A percentile compares a stretch with the other conserved stretches of the same genome.
Conservation (phyloP, 2,113 vertebrate species). For the Larimichthys crocea region DNA sequence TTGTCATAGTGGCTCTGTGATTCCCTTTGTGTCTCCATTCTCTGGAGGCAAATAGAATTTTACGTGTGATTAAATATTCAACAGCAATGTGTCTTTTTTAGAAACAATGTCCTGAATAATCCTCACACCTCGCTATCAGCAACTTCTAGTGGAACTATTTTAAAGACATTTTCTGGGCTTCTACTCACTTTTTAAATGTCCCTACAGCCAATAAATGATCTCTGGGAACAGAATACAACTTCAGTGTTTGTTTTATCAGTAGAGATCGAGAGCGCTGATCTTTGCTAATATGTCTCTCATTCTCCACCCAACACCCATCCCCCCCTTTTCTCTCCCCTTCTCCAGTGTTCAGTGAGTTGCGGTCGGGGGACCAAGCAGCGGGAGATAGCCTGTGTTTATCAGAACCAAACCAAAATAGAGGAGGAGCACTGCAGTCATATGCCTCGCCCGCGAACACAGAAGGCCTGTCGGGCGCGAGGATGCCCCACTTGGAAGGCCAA, state of each 20-base stretch:
- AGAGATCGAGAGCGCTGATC: not conserved
- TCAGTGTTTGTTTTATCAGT: not conserved
- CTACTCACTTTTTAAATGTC: not conserved
- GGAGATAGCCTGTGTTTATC: constrained; percentile 87
- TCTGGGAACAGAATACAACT: no score
- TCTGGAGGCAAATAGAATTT: not conserved
- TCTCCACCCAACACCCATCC: not conserved
- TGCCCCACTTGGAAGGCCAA: constrained; percentile 93
- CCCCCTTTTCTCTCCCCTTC: constrained; percentile 10
- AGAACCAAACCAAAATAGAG: constrained; percentile 83
- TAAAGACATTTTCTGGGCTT: not conserved
- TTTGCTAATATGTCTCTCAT: constrained; percentile 27
- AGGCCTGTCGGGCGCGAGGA: constrained; percentile 87
- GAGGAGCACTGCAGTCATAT: constrained; percentile 87
- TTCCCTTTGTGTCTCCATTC: not conserved
- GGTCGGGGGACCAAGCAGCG: constrained; percentile 91
- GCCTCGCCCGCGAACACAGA: constrained; percentile 86
- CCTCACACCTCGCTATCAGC: not conserved
- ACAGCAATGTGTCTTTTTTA: not conserved
- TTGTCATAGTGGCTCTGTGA: not conserved
- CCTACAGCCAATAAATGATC: not conserved
- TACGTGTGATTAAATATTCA: not conserved
- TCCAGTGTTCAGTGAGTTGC: constrained; percentile 94
- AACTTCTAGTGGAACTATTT: not conserved
- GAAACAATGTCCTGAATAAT: not conserved